Percentiles rank a stretch among this genome's conserved stretches.
phyloP scores from a whole-genome alignment of 2,888 invertebrate genomes.

The Nebria brevicollis region DNA sequence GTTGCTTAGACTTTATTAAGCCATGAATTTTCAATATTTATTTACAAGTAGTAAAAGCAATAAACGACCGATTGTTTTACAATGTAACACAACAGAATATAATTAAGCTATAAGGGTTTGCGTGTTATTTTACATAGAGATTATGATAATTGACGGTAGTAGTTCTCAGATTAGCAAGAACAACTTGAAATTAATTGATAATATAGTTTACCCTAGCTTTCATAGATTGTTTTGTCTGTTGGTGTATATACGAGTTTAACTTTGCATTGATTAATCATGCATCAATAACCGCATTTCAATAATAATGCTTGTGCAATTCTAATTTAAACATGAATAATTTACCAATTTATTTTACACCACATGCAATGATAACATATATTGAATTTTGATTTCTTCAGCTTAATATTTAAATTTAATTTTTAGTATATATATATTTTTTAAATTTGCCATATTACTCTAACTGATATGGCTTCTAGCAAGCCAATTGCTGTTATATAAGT shows the following conservation, averaged over 20 bases:
- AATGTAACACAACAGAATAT: background rate
- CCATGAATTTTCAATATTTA: no score
- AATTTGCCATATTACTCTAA: no score
- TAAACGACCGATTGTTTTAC: no score
- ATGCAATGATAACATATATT: background rate
- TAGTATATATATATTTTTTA: background rate
- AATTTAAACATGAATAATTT: background rate
- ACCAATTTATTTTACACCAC: background rate
- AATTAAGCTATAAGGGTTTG: background rate
- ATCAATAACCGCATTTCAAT: background rate
- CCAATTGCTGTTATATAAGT: no score
- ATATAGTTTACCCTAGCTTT: background rate
- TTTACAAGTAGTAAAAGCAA: no score
- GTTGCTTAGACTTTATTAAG: no score
- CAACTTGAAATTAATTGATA: background rate
- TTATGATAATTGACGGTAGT: background rate
- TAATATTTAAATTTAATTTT: no score
- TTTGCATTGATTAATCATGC: background rate
- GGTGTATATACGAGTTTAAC: background rate
- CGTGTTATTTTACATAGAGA: background rate
- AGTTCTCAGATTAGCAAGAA: background rate
- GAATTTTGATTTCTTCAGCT: background rate
- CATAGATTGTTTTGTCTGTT: background rate
- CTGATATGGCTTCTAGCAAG: no score
- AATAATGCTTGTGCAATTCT: background rate